Evolutionary conservation across 2,113 vertebrate genomes (phyloP).

Genomic region (Callithrix jacchus): DNA sequence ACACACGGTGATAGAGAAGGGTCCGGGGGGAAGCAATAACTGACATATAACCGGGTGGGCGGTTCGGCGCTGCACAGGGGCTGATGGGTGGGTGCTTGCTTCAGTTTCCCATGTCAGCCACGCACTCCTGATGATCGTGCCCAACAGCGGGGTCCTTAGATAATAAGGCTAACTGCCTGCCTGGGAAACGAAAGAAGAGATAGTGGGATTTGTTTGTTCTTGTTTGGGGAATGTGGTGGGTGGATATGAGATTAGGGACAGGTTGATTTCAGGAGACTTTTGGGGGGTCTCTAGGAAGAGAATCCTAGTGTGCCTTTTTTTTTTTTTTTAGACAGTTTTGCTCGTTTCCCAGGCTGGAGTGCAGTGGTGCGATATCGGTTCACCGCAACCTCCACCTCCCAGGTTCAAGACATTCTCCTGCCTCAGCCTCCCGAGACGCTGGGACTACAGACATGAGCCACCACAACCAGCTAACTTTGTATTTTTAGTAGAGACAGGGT

Average conservation of each 20-base stretch:
- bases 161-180: not conserved
- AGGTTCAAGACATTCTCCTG: too few relatives aligned
- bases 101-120: fast-evolving
- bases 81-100: not conserved
- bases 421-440: too few relatives aligned
- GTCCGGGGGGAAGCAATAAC: fast-evolving
- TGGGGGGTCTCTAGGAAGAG: not conserved
- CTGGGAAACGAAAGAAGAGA: not conserved
- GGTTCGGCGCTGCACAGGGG: fast-evolving
- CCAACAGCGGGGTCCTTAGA: not conserved
- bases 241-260: not conserved
- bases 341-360: too few relatives aligned
- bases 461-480: too few relatives aligned
- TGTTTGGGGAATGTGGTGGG: not conserved
- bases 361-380: too few relatives aligned
- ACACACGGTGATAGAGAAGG: not conserved
- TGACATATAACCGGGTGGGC: not conserved
- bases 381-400: too few relatives aligned
- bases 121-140: too few relatives aligned
- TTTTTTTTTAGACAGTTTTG: too few relatives aligned
- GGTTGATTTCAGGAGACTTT: not conserved
- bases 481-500: too few relatives aligned
- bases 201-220: not conserved
- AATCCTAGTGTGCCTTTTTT: not conserved
- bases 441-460: too few relatives aligned